A percentile compares a stretch with the other conserved stretches of the same genome.
These are phyloP conservation scores for Poeciliopsis presidionis DNA, from an alignment of 2,797 vertebrate species.

Conservation along the genomic window DNA sequence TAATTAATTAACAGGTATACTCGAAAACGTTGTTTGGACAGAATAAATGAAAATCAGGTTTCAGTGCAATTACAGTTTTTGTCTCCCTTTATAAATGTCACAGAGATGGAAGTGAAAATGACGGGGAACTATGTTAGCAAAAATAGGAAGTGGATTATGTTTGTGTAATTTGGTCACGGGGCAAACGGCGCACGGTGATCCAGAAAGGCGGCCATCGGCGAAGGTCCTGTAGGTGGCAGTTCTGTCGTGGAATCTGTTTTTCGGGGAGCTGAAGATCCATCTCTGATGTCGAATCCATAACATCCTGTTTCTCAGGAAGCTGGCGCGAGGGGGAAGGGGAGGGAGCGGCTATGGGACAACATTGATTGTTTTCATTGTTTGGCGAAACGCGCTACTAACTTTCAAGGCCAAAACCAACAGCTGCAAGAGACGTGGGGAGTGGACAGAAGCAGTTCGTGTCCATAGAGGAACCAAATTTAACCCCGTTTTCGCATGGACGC, in stretches of 20 bases:
- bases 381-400: conserved; percentile 52
- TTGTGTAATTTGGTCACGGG: conserved; percentile 27
- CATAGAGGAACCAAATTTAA: conserved; percentile 13
- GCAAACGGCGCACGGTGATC: not conserved
- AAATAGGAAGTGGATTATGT: conserved; percentile 52
- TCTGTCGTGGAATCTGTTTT: conserved; percentile 33
- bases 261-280: conserved; percentile 41
- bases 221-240: conserved; percentile 9
- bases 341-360: conserved; percentile 28
- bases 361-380: conserved; percentile 77
- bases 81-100: not conserved
- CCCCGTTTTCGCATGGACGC: not conserved
- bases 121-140: conserved; percentile 34
- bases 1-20: not conserved
- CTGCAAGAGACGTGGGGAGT: conserved; percentile 29
- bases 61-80: not conserved
- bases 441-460: conserved; percentile 37
- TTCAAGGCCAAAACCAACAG: conserved; percentile 68
- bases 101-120: conserved; percentile 41
- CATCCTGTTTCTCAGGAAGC: conserved; percentile 81
- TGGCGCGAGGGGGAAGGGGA: conserved; percentile 46
- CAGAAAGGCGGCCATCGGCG: conserved; percentile 2
- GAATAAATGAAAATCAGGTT: not conserved
- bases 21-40: not conserved
- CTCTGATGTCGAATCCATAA: conserved; percentile 69